Evolutionary conservation across 2,888 invertebrate genomes (phyloP), one percentile per base, ranked within the genome.

Genomic region (Gnatocerus cornutus): DNA sequence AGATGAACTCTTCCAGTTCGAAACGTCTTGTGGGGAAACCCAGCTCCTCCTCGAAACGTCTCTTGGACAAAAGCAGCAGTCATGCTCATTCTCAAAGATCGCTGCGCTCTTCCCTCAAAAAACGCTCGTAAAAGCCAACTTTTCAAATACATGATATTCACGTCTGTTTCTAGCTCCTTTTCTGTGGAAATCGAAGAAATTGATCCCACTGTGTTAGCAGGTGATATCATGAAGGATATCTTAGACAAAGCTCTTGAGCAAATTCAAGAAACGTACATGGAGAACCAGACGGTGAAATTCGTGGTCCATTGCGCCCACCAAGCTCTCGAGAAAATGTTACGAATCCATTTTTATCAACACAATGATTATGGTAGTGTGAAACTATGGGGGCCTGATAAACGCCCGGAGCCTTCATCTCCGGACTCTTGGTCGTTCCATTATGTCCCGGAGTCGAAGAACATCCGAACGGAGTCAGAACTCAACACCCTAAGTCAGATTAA

Each of bases 221-320:
- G n/a, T 4, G 16, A 8, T 7, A 64, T 64, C 6, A 52, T 64
- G 59, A 8, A 50, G 0, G 69, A 65, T 12, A 21, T 69, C 8
- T 8, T 69, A 9, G 45, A 45, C 1, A 52, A 27, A 1, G 43
- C 59, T 2, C n/a, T 69, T 13, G 59, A 66, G 1, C 9, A 33
- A 29, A 69, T 69, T 33, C 16, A 69, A 2, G 39, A 52, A n/a
- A 48, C 37, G 3, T 65, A 69, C 46, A 59, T 69, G 53, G 53
- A 65, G 7, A 50, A 14, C 3, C 69, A 69, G 21, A 52, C 53
- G 3, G 27, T 65, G n/a, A 65, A 61, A 43, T 66, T 69, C 29
- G 55, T 55, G 13, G 59, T 65, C 1, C 65, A 69, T 53, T 69
- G 69, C 29, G 59, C 65, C 14, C 69, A 65, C 3, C 46, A 69